These are phyloP conservation scores for Pedionomus torquatus DNA, from an alignment of 2,113 vertebrate species.

Conservation along the genomic window DNA sequence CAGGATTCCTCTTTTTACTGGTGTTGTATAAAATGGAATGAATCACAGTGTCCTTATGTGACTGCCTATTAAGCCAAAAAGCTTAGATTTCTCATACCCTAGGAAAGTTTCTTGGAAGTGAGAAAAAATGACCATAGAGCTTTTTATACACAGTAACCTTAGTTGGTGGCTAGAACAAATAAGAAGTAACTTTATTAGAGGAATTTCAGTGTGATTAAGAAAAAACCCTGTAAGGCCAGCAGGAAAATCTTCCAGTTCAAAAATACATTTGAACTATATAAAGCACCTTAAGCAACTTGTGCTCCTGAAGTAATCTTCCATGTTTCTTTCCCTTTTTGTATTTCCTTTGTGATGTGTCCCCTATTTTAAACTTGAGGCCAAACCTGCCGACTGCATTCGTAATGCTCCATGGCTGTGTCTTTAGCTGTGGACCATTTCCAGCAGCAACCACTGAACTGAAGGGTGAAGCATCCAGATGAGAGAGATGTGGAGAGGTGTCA, in stretches of 20 bases:
- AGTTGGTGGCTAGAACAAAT: neutral
- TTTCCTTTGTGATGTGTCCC: neutral
- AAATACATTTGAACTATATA: neutral
- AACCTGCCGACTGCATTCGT: neutral
- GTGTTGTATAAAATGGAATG: neutral
- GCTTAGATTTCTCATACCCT: neutral
- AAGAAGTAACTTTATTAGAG: neutral
- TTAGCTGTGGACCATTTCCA: neutral
- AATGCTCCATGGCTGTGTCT: neutral
- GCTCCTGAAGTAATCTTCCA: neutral
- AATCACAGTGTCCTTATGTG: neutral
- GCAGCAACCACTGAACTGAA: neutral
- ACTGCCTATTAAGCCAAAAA: neutral
- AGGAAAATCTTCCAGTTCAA: neutral
- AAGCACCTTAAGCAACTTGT: neutral
- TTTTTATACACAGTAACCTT: neutral
- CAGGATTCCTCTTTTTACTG: neutral
- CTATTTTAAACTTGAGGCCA: neutral
- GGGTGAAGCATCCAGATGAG: neutral
- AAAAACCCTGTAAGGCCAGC: neutral
- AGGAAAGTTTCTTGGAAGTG: neutral
- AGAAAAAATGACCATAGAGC: fast-evolving
- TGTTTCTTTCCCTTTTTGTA: neutral
- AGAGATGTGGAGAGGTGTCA: neutral
- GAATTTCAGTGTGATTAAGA: neutral